These are phyloP conservation scores for Aphis gossypii DNA, from an alignment of 1,140 invertebrate genomes.

Conservation along the genomic window DNA sequence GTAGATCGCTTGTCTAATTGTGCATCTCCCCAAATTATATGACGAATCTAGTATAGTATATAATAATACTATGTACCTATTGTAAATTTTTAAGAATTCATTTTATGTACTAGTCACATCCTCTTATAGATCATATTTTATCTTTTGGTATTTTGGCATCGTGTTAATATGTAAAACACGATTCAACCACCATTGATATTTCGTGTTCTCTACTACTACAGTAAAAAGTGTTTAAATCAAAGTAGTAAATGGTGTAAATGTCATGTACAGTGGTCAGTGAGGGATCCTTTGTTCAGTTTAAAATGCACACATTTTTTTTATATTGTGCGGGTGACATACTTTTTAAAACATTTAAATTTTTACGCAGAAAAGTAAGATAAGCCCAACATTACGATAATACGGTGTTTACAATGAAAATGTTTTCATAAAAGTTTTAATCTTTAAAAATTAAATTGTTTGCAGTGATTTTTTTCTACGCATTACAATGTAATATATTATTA, in stretches of 20 bases:
- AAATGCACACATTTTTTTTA: neutral
- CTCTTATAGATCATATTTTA: neutral
- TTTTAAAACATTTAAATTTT: neutral
- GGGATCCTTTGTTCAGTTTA: neutral
- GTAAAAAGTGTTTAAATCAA: slow-evolving; percentile 23
- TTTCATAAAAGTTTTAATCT: neutral
- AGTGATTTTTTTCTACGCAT: neutral
- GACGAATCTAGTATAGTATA: neutral
- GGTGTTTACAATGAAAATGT: neutral
- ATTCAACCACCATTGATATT: neutral
- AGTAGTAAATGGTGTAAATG: neutral
- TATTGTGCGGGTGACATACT: neutral
- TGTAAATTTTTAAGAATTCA: neutral
- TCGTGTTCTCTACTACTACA: neutral
- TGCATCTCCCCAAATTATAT: neutral
- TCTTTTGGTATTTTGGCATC: neutral
- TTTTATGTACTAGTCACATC: neutral
- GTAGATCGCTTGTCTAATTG: too few relatives aligned
- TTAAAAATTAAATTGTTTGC: neutral
- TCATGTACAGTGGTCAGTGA: neutral
- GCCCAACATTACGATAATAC: neutral
- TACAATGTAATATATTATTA: neutral
- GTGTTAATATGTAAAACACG: neutral
- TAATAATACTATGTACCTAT: neutral
- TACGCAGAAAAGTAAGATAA: neutral